Percentiles rank a stretch among this genome's conserved stretches.
Conservation (phyloP, 2,888 invertebrate genomes). For the Caenorhabditis angaria region DNA sequence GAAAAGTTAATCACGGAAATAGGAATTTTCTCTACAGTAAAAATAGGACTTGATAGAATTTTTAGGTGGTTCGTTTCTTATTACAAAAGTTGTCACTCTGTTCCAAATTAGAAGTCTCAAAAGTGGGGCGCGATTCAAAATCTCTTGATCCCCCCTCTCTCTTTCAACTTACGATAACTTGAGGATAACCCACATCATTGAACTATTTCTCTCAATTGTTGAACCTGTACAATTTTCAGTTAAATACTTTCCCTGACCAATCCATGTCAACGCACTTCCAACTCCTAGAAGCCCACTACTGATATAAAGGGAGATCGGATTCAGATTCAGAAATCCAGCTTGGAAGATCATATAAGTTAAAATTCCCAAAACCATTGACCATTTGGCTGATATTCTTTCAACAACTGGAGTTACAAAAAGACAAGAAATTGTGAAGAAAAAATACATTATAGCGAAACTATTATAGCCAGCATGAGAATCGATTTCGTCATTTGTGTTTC, state of each 20-base stretch:
- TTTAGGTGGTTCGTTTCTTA: no score
- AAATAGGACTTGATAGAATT: no score
- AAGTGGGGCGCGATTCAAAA: no score
- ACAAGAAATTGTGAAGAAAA: conserved; percentile 22
- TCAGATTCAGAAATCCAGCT: conserved; percentile 7
- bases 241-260: conserved; percentile 38
- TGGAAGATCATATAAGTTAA: conserved; percentile 6
- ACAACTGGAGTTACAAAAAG: conserved; percentile 12
- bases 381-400: conserved; percentile 14
- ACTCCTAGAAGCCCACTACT: neutral
- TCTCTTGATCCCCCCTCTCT: no score
- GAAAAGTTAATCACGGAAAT: neutral
- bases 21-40: no score
- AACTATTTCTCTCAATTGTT: conserved; percentile 24
- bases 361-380: conserved; percentile 16
- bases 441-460: conserved; percentile 16
- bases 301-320: neutral
- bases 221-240: conserved; percentile 16
- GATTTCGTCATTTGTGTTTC: conserved; percentile 2
- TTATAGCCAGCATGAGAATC: conserved; percentile 18
- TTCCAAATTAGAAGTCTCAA: no score
- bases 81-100: no score
- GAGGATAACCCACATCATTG: conserved; percentile 21
- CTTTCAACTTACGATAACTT: neutral
- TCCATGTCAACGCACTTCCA: conserved; percentile 26